Evolutionary conservation across 2,113 vertebrate genomes (phyloP).

Genomic region (Neotragus pygmaeus): DNA sequence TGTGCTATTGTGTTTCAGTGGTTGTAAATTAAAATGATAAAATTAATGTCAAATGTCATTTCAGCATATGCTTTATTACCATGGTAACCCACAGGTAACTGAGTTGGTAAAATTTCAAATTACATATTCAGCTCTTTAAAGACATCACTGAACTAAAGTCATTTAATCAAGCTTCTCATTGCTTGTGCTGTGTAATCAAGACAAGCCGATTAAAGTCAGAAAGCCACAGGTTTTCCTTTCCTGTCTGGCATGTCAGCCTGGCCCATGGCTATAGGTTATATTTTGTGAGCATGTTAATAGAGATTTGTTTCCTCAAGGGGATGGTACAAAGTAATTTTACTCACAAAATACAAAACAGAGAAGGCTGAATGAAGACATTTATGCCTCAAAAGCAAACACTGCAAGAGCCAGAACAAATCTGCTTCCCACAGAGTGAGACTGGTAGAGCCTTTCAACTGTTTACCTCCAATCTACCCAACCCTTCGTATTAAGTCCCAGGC

Average conservation of each 20-base stretch:
- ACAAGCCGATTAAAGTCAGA: slow-evolving; percentile 62
- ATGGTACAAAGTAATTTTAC: slow-evolving; percentile 1
- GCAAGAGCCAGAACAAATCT: background rate
- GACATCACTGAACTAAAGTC: slow-evolving; percentile 68
- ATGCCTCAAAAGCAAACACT: background rate
- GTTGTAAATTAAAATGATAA: slow-evolving; percentile 77
- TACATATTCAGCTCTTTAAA: slow-evolving; percentile 75
- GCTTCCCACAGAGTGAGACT: background rate
- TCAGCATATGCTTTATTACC: slow-evolving; percentile 69
- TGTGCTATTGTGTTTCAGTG: slow-evolving; percentile 62
- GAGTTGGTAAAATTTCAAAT: slow-evolving; percentile 72
- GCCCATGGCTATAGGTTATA: background rate
- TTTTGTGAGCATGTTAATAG: slow-evolving; percentile 42
- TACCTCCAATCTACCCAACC: background rate
- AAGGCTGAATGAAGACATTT: background rate
- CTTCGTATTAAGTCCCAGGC: background rate
- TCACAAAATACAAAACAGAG: background rate
- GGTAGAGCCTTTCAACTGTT: background rate
- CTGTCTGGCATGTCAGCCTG: slow-evolving; percentile 10
- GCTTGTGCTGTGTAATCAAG: slow-evolving; percentile 67
- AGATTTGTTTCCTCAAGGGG: slow-evolving; percentile 40
- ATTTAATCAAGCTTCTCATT: slow-evolving; percentile 76
- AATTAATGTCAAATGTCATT: slow-evolving; percentile 76
- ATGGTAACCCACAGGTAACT: slow-evolving; percentile 75
- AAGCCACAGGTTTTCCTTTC: slow-evolving; percentile 20